Conservation (phyloP, 2,888 invertebrate genomes). For the Ormyrus thymus region DNA sequence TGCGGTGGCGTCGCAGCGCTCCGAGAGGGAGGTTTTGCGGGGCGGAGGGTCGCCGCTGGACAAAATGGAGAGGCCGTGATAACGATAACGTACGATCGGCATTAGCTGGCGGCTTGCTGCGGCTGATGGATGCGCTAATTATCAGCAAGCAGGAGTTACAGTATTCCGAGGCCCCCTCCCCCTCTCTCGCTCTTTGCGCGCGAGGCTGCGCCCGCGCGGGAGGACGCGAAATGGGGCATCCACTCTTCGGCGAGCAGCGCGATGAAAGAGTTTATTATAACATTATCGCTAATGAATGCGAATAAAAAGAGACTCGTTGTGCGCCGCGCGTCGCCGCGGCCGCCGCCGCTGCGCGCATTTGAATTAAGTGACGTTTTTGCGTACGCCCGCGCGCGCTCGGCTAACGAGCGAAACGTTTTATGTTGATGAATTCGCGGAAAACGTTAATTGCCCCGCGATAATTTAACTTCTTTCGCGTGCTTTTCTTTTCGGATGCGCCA, state of each 20-base stretch:
- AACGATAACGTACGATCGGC: conserved; percentile 76
- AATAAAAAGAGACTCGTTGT: conserved; percentile 47
- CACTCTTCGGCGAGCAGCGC: conserved; percentile 6
- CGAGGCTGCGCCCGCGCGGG: neutral
- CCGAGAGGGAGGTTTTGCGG: conserved; percentile 15
- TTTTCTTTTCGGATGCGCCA: neutral
- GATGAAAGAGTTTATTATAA: conserved; percentile 56
- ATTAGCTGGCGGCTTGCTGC: conserved; percentile 74
- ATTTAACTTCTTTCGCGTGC: conserved; percentile 13
- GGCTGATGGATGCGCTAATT: conserved; percentile 75
- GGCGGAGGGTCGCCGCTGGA: conserved; percentile 40
- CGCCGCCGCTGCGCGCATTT: conserved; percentile 7
- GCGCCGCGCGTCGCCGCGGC: neutral
- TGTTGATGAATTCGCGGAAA: conserved; percentile 56
- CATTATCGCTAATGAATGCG: conserved; percentile 52
- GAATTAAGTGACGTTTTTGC: conserved; percentile 55
- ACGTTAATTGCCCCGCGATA: conserved; percentile 48
- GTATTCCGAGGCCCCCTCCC: conserved; percentile 64
- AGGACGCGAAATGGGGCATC: conserved; percentile 23
- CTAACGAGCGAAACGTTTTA: conserved; percentile 56
- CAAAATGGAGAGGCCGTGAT: conserved; percentile 74
- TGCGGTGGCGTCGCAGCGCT: conserved; percentile 9
- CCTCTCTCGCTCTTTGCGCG: neutral
- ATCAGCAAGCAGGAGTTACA: conserved; percentile 75
- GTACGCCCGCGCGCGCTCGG: neutral